Percentiles rank a stretch among this genome's conserved stretches.
These are phyloP conservation scores for Polietes domitor DNA, from an alignment of 2,888 invertebrate species.

Conservation along the genomic window DNA sequence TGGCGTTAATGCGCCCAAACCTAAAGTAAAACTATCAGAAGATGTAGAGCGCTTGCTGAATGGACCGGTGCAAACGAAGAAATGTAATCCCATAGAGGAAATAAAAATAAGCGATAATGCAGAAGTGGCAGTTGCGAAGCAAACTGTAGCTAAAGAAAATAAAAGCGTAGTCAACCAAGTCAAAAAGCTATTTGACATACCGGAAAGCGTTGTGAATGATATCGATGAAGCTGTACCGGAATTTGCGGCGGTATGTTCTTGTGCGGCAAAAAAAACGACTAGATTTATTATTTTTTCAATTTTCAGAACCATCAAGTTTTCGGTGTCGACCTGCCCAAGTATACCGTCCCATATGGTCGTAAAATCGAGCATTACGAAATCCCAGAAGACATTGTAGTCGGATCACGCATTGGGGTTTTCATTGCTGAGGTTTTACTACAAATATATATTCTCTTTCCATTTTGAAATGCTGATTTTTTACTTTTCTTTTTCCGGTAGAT, in stretches of 20 bases:
- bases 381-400: slow-evolving; percentile 55
- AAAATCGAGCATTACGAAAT: slow-evolving; percentile 67
- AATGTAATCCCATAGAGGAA: background rate
- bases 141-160: background rate
- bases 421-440: slow-evolving; percentile 69
- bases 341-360: slow-evolving; percentile 71
- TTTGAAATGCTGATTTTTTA: background rate
- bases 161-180: background rate
- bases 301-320: slow-evolving; percentile 73
- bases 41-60: background rate
- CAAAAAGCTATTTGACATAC: slow-evolving; percentile 46
- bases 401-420: slow-evolving; percentile 68
- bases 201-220: slow-evolving; percentile 46
- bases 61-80: slow-evolving; percentile 8
- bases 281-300: background rate
- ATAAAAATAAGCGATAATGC: too few species aligned
- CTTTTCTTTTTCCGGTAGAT: slow-evolving; percentile 70
- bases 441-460: background rate
- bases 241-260: slow-evolving; percentile 73
- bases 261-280: background rate
- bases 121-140: background rate
- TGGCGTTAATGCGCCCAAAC: background rate
- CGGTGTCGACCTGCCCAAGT: slow-evolving; percentile 73
- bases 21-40: slow-evolving; percentile 25
- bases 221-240: slow-evolving; percentile 74